Base-by-base conservation (phyloP, 2,113 vertebrate species). In the Smithornis capensis region DNA sequence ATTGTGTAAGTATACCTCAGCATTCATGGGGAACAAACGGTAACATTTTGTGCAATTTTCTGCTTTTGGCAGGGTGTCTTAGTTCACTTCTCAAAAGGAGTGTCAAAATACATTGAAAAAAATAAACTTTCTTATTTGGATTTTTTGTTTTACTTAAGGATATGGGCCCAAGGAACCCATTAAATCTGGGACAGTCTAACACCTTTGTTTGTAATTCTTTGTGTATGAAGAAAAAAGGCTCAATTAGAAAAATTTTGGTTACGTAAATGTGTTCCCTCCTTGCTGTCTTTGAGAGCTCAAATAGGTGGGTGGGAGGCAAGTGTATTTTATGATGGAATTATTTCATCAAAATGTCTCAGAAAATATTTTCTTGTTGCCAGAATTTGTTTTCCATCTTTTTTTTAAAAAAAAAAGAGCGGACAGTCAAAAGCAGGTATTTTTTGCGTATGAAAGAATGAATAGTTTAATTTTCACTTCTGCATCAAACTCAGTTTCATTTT, bases 31-130 rank as follows among this genome's bases (percentile, higher is more conserved):
- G 83, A 97, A 93, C 96, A 98, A 97, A 98, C 90, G 96, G 96
- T 97, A 96, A 97, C 95, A 96, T 97, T 98, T 92, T 98, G 96
- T 98, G 93, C 97, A 94, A 81, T 82, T 97, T 98, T 91, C 64
- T 91, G 71, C 78, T 49, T 95, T 96, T 69, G 73, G 98, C 97
- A 98, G 92, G 97, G 65, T 94, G 92, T 91, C 97, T 97, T 98
- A 98, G 98, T 98, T 97, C 83, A 14, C 69, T 92, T 89, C 95
- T 94, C 94, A 96, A 95, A 97, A 92, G 91, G 97, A 73, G 91
- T 97, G 97, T 98, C 95, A 97, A n/a, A 97, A 92, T 97, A 92
- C 76, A 77, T 69, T 92, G 91, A 90, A 97, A 95, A 96, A 97
- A 97, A 96, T 71, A 92, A 96, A 84, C 71, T 87, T 96, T 79